Base-by-base conservation (phyloP, 1,140 invertebrate species). In the Euwallacea fornicatus region DNA sequence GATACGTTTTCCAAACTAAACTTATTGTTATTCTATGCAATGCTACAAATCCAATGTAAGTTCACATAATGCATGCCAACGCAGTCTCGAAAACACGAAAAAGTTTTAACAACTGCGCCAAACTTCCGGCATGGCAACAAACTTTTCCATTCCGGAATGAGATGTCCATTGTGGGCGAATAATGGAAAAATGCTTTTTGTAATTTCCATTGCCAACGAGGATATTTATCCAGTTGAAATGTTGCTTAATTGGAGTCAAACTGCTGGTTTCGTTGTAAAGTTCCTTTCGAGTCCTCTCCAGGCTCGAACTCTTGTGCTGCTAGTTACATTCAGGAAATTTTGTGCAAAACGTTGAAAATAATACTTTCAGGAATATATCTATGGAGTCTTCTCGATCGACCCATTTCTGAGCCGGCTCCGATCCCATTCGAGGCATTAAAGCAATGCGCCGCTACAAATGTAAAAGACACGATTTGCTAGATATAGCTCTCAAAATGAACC, bases 141-240 rank as follows among this genome's bases (percentile, higher is more conserved):
- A 63, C 61, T 63, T 63, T 63, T 47, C 61, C 61, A 63, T 47
- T 46, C 61, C 43, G 61, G 61, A 63, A 46, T 16, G 61, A 63
- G 44, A 63, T 63, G 44, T 63, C 61, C 44, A 63, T 63, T 63
- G 61, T 63, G 61, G 61, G 42, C 61, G 61, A 63, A 63, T 63
- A 63, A 63, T 63, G 61, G 61, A 63, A 63, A 63, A 63, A 63
- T 13, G 9, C 10, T 47, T 63, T 63, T 63, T 41, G 13, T 50
- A 64, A 33, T 64, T 53, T 50, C 62, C 62, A 64, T 11, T 64
- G 59, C 59, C 59, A 61, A n/a, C 59, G 42, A 61, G 33, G 59
- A 21, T 21, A 61, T 61, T 61, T 61, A 43, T 6, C 42, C 59
- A 41, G 59, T 64, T 16, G 62, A 64, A 64, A 64, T 16, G 44